Evolutionary conservation across 2,888 invertebrate species (phyloP), one percentile per base, ranked within the genome.

Genomic region (Lepidocyrtoides sp.): DNA sequence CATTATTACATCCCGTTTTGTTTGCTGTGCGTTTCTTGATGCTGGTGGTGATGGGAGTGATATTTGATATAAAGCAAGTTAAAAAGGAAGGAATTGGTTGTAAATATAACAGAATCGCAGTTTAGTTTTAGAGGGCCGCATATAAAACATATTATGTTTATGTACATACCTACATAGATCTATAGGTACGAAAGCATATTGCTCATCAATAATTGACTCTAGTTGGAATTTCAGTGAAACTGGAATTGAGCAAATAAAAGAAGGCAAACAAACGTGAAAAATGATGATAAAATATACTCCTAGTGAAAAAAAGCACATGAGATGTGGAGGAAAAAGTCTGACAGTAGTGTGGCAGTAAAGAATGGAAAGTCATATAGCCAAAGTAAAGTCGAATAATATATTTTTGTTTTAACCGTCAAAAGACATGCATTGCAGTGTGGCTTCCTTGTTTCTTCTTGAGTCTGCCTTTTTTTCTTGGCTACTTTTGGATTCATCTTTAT

Each of bases 201-300:
- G 82, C 57, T 82, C 82, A 82, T 82, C 82, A 82, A 82, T 82
- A 82, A 82, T 82, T 82, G 82, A 82, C 82, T 82, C 41, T 4
- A 23, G 60, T 57, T 44, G 2, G 60, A 63, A 60, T 63, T 77
- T 77, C 29, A 77, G 32, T 54, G 36, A 36, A 57, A n/a, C n/a
- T 48, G 17, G 79, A 54, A 79, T 75, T 75, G 72, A 48, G 48
- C 44, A 75, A 75, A 75, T 44, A 75, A 75, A 75, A 44, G 48
- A 44, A 75, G 20, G 44, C 72, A 75, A 75, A 75, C 72, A 75
- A 75, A 75, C 72, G 23, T 44, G 72, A 75, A 75, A 44, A 66
- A 75, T 75, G 72, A 44, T 69, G n/a, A 69, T 1, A 26, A 75
- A 75, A 75, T 44, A 44, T 75, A 32, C n/a, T n/a, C n/a, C n/a